Percentiles rank a stretch among this genome's conserved stretches.
phyloP scores from a whole-genome alignment of 2,113 vertebrate species.

The Atractosteus spatula region DNA sequence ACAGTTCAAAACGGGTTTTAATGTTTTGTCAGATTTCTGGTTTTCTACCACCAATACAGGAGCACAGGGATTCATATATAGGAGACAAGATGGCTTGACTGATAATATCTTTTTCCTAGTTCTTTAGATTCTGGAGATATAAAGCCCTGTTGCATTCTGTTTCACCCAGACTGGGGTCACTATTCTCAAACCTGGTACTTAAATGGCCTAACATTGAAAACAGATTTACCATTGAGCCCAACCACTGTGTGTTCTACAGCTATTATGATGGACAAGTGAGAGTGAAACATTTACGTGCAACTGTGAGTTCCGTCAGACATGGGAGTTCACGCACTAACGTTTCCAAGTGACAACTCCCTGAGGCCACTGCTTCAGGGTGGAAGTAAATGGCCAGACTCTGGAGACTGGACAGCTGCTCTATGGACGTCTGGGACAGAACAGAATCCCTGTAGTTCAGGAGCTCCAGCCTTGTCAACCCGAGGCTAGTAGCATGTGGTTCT shows the following conservation, averaged over 20 bases:
- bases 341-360: constrained; percentile 23
- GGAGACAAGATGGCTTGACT: too few relatives aligned
- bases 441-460: constrained; percentile 35
- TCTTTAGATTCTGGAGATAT: too few relatives aligned
- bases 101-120: too few relatives aligned
- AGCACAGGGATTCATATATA: too few relatives aligned
- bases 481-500: constrained; percentile 1
- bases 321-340: constrained; percentile 35
- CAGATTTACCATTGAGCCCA: too few relatives aligned
- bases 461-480: constrained; percentile 31
- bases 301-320: constrained; percentile 31
- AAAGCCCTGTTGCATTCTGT: too few relatives aligned
- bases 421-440: constrained; percentile 32
- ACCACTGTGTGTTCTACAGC: background rate
- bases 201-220: too few relatives aligned
- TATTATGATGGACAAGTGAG: background rate
- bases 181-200: too few relatives aligned
- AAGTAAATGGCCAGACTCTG: constrained; percentile 34
- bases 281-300: constrained; percentile 30
- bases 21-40: too few relatives aligned
- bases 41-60: too few relatives aligned
- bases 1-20: too few relatives aligned
- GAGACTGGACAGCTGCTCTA: constrained; percentile 32
- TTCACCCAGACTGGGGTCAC: too few relatives aligned
- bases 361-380: background rate